Conservation (phyloP, 1,140 invertebrate species). For the Dermatophagoides farinae region DNA sequence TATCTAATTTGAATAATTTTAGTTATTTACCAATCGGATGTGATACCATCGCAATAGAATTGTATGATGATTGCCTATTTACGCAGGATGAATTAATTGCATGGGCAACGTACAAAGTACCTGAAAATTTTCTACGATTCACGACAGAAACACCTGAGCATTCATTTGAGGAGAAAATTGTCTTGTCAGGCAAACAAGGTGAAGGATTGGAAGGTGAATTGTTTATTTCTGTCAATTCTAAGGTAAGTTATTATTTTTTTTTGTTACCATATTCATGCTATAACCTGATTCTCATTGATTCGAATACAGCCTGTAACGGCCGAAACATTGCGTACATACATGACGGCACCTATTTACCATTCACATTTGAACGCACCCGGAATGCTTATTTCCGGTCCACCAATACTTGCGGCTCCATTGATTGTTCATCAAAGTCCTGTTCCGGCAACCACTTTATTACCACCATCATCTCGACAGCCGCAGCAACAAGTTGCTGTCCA, state of each 20-base stretch:
- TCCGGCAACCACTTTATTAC: background rate
- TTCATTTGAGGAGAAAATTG: slow-evolving; percentile 81
- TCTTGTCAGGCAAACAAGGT: slow-evolving; percentile 71
- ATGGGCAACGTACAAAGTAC: slow-evolving; percentile 60
- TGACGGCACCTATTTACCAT: background rate
- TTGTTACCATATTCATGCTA: background rate
- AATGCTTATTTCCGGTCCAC: too few relatives aligned
- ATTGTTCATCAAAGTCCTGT: background rate
- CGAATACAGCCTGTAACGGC: background rate
- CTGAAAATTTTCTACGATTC: slow-evolving; percentile 45
- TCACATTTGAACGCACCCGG: too few relatives aligned
- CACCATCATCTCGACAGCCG: background rate
- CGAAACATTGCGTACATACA: background rate
- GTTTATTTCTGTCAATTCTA: slow-evolving; percentile 35
- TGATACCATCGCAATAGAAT: slow-evolving; percentile 67
- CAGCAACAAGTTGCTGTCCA: background rate
- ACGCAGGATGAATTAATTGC: slow-evolving; percentile 85
- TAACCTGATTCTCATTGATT: background rate
- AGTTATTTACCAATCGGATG: slow-evolving; percentile 68
- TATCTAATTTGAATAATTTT: slow-evolving; percentile 13
- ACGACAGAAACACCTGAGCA: slow-evolving; percentile 34
- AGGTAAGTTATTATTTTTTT: slow-evolving; percentile 34
- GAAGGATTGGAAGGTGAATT: slow-evolving; percentile 70
- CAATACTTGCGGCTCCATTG: too few relatives aligned
- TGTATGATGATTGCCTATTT: slow-evolving; percentile 90